Evolutionary conservation across 2,888 invertebrate species (phyloP), one percentile per base, ranked within the genome.

Genomic region (Papilio protenor): DNA sequence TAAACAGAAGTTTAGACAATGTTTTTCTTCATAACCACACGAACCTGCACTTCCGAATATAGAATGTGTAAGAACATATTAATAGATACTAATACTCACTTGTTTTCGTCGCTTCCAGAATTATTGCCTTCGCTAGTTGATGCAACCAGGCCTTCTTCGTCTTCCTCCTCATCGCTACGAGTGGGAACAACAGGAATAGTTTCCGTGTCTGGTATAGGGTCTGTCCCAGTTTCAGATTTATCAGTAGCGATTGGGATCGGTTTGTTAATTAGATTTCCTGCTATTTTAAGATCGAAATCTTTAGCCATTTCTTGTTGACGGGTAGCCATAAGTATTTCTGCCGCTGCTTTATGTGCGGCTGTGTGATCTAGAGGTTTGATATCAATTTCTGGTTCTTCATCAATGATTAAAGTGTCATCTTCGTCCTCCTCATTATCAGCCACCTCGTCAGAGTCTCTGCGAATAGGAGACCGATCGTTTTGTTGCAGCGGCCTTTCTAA

Each of bases 111-210:
- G 81, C 97, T 97, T 80, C 97, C 98, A 18, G 97, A 97, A 84
- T 97, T 96, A 85, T 97, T 97, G 84, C 97, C 97, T 89, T 98
- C 98, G 83, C 97, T 97, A 18, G 97, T 97, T 10, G 97, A 97
- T 66, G 96, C 96, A 4, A 97, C 98, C 0, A 98, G 96, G 0
- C 97, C 95, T 21, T 97, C 98, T 87, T 98, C 98, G 82, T 97
- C 97, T 87, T 97, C 97, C 86, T 97, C 97, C 80, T 94, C 94
- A 80, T 94, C 94, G 76, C 94, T 94, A n/a, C 94, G 92, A 1
- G 93, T 90, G 16, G 93, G 93, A 2, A 93, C 92, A 14, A 95
- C 94, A 0, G 98, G 98, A 80, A 98, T 96, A 14, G 98, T 96
- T 21, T 98, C 98, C 82, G 98, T 94, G 78, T 91, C 93, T 57